These are phyloP conservation scores for Cryptoblepharus egeriae DNA, from an alignment of 2,797 vertebrate genomes.

Conservation along the genomic window DNA sequence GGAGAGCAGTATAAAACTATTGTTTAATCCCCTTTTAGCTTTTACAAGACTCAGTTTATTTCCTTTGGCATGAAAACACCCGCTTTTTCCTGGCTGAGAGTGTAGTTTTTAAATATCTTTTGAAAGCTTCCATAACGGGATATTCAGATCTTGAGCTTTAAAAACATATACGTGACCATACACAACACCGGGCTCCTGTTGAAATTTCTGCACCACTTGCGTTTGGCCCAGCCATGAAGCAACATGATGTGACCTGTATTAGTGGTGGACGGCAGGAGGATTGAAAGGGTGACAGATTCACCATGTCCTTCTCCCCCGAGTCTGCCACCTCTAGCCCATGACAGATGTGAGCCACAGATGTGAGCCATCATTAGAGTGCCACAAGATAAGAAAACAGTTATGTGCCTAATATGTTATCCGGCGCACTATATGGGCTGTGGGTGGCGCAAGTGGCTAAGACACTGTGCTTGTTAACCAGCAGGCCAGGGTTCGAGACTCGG, in stretches of 20 bases:
- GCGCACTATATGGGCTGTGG: too few species aligned
- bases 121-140: neutral
- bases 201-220: neutral
- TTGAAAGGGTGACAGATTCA: too few species aligned
- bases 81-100: neutral
- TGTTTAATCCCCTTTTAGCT: neutral
- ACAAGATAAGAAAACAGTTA: neutral
- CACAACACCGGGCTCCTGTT: neutral
- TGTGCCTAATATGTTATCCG: neutral
- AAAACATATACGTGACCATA: neutral
- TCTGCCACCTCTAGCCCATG: too few species aligned
- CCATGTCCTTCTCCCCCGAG: too few species aligned
- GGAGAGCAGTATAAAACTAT: neutral
- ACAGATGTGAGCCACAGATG: too few species aligned
- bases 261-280: too few species aligned
- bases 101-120: neutral
- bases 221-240: too few species aligned
- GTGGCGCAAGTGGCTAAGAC: too few species aligned
- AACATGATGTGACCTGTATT: too few species aligned
- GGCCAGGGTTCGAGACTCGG: too few species aligned
- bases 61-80: neutral
- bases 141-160: neutral
- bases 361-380: too few species aligned
- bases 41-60: neutral
- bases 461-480: neutral